Evolutionary conservation across 2,888 invertebrate genomes (phyloP), one percentile per base, ranked within the genome.

Genomic region (Colostygia pectinataria): DNA sequence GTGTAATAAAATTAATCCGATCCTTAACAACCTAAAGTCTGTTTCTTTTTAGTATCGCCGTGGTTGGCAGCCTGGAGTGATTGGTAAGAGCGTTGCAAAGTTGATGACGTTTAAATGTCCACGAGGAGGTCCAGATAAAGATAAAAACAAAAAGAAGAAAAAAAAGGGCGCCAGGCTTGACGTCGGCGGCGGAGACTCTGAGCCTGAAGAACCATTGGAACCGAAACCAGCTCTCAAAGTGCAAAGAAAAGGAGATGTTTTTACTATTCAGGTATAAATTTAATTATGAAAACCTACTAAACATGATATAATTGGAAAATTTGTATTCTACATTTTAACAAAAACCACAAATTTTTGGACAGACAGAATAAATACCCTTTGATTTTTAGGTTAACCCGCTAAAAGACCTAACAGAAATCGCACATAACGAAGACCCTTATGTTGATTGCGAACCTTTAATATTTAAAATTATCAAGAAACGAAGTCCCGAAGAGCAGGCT

Each of bases 401-500:
- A 1, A 94, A 93, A 75, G 92, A 93, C 61, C 80, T 93, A 0
- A 83, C 87, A 0, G 87, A 89, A 13, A 77, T 94, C 29, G 80
- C 77, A 9, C 84, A 90, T 0, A 91, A 92, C 54, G 93, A 94
- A 61, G 92, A 93, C 69, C 94, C 94, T 0, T 94, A 94, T 63
- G 92, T 92, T 28, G 92, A 93, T 43, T 93, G 93, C 68, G 92
- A 93, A 51, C 94, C 94, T 0, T 86, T 94, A 74, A 88, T 93
- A 46, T 94, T 94, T 63, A 93, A 92, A 71, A 93, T 94, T 14
- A 89, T 91, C 0, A 93, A 93, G 66, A 92, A 92, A 63, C 88
- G 92, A 25, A 90, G 91, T 29, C 84, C 91, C 8, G 82, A 90
- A 45, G 89, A 91, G 37, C 89, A 90, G 38, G 81, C 92, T 6